Conservation (phyloP, 37 sponge, comb jelly and placozoan genomes). For the Theonella swinhoei region DNA sequence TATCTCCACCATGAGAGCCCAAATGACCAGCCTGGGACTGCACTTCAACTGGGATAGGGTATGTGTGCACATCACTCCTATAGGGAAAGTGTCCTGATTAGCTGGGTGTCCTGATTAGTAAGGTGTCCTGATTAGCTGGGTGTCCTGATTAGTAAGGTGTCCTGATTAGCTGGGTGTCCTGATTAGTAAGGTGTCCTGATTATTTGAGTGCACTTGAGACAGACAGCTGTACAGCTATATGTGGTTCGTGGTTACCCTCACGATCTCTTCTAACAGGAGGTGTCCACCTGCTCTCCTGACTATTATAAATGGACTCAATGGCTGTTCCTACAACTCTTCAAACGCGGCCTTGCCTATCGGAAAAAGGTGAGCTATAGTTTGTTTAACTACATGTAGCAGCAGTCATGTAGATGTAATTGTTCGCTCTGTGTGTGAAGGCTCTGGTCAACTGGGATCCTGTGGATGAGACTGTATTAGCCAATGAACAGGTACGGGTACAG, state of each 20-base stretch:
- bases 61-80: too few species aligned
- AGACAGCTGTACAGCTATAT: too few species aligned
- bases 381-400: too few species aligned
- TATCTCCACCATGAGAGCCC: slow-evolving; percentile 69
- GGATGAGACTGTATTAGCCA: slow-evolving; percentile 90
- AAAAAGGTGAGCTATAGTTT: slow-evolving; percentile 61
- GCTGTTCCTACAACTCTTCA: slow-evolving; percentile 85
- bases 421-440: slow-evolving; percentile 16
- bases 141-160: too few species aligned
- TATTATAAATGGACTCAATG: slow-evolving; percentile 94
- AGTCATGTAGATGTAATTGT: background rate
- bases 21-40: slow-evolving; percentile 68
- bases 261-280: slow-evolving; percentile 54
- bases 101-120: too few species aligned
- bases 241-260: too few species aligned
- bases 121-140: too few species aligned
- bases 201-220: too few species aligned
- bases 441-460: slow-evolving; percentile 94
- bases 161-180: too few species aligned
- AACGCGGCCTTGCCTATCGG: slow-evolving; percentile 79
- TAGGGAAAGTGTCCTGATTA: too few species aligned
- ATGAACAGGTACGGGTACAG: slow-evolving; percentile 72
- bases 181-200: too few species aligned
- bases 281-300: slow-evolving; percentile 74
- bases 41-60: slow-evolving; percentile 90